Evolutionary conservation across 2,113 vertebrate species (phyloP).

Genomic region (Toxostoma redivivum): DNA sequence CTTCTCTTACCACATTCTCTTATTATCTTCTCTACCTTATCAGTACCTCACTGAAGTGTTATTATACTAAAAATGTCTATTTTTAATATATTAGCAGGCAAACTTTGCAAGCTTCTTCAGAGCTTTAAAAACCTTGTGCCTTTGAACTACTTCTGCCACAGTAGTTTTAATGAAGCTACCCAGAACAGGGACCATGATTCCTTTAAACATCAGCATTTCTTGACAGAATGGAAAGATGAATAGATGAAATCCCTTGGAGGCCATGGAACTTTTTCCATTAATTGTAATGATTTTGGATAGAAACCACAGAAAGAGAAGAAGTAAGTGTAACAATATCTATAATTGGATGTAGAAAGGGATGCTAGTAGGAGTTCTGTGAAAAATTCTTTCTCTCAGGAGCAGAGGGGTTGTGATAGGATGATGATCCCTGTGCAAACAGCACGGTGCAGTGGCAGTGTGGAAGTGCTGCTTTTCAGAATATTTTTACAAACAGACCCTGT

Average conservation of each 20-base stretch:
- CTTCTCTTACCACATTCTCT: neutral
- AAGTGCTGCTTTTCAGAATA: neutral
- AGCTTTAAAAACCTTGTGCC: neutral
- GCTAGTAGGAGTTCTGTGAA: neutral
- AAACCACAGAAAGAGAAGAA: neutral
- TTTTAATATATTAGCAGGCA: neutral
- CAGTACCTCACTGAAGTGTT: neutral
- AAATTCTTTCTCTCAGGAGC: neutral
- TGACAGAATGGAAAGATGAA: neutral
- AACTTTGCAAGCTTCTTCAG: neutral
- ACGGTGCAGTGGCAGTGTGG: no score
- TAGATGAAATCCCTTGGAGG: neutral
- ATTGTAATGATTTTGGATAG: neutral
- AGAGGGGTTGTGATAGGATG: neutral
- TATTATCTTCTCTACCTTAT: neutral
- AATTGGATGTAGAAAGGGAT: neutral
- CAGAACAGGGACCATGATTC: neutral
- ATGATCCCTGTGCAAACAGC: neutral
- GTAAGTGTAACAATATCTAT: neutral
- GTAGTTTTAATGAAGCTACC: slow-evolving; percentile 1
- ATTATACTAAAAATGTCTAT: neutral
- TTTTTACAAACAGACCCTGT: neutral
- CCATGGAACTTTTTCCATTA: neutral
- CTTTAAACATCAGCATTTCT: slow-evolving; percentile 27
- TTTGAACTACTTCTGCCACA: slow-evolving; percentile 18